Evolutionary conservation across 2,113 vertebrate genomes (phyloP).

Genomic region (Okapia johnstoni): DNA sequence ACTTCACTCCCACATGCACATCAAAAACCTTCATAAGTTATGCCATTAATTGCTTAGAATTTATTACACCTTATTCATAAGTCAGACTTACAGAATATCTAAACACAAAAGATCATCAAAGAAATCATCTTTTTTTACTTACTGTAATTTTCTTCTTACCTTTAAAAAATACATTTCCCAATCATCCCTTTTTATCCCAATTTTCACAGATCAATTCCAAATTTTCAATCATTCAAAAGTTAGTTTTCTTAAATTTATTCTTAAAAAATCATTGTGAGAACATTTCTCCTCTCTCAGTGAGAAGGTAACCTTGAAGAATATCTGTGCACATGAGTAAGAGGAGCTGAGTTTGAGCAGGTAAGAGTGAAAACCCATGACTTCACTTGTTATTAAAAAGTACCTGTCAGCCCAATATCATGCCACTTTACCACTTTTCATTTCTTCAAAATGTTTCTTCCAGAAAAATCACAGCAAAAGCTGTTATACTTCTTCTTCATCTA

Average conservation of each 20-base stretch:
- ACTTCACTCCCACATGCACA: neutral
- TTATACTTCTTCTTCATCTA: neutral
- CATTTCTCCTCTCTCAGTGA: neutral
- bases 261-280: constrained; percentile 21
- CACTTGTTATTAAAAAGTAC: neutral
- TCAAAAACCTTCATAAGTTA: neutral
- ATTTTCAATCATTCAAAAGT: constrained; percentile 7
- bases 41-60: neutral
- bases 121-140: constrained; percentile 37
- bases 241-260: constrained; percentile 35
- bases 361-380: neutral
- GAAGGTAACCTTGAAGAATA: neutral
- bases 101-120: neutral
- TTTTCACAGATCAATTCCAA: constrained; percentile 56
- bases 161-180: neutral
- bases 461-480: neutral
- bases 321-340: neutral
- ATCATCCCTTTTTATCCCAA: neutral
- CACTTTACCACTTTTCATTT: neutral
- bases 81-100: neutral
- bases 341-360: neutral
- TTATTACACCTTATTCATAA: neutral
- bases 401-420: neutral
- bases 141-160: neutral
- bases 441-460: neutral